phyloP scores from a whole-genome alignment of 1,140 invertebrate genomes.

The Homarus americanus region DNA sequence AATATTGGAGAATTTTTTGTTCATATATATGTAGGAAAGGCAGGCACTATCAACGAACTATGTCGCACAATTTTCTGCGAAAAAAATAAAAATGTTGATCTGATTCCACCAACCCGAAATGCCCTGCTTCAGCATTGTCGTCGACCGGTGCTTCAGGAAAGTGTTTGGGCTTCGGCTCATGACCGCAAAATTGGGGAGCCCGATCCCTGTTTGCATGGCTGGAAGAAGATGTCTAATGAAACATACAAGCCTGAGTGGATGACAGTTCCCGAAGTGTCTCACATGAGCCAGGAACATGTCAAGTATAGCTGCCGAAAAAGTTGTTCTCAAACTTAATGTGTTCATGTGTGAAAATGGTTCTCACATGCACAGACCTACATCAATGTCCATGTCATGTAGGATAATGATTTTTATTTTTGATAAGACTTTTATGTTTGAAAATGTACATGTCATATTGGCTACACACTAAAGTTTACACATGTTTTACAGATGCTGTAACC shows the following conservation, averaged over 20 bases:
- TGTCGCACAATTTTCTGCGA: no score
- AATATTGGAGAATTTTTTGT: no score
- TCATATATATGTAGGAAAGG: no score
- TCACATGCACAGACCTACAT: no score
- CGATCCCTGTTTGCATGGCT: conserved; percentile 22
- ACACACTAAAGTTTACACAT: no score
- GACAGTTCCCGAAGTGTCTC: conserved; percentile 7
- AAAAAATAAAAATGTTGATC: not conserved
- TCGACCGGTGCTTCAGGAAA: conserved; percentile 17
- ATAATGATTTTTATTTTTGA: no score
- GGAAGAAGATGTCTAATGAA: not conserved
- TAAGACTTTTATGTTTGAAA: no score
- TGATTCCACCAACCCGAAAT: conserved; percentile 12
- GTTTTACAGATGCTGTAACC: no score
- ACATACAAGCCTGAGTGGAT: conserved; percentile 9
- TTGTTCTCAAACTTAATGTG: conserved; percentile 5
- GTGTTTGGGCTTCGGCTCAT: conserved; percentile 29
- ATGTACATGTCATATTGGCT: no score
- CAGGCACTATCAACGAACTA: no score
- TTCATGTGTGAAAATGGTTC: no score
- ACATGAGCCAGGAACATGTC: not conserved
- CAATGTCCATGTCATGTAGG: no score
- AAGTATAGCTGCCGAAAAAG: conserved; percentile 3
- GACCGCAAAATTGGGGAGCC: conserved; percentile 19
- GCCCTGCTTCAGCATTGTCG: conserved; percentile 13